Evolutionary conservation across 2,888 invertebrate species (phyloP), one percentile per base, ranked within the genome.

Genomic region (Nineta flava): DNA sequence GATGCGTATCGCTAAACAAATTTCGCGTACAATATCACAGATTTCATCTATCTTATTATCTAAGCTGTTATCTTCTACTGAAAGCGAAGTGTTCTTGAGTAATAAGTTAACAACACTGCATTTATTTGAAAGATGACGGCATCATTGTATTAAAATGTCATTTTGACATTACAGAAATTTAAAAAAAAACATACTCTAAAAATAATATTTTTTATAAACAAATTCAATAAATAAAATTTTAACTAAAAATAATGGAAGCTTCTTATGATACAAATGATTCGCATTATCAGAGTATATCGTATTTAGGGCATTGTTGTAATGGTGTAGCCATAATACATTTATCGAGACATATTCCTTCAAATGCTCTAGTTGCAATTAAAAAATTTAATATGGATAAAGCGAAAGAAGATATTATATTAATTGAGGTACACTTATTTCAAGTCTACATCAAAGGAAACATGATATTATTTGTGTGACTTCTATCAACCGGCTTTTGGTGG

Each of bases 371-470:
- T 50, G 82, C 84, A 3, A 68, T 87, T 32, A 87, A 87, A 61
- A 78, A 81, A 59, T 84, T 82, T 65, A 79, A 82, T 59, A 74
- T 87, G 63, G 87, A 87, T 59, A 77, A 76, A 60, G 74, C 76
- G 15, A 77, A 75, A 57, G 73, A 75, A 46, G 78, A 82, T 57
- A 75, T 74, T 9, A 69, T 65, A 60, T 64, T 78, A 55, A 75
- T 79, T 50, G 73, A 76, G 68, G 77, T 68, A 57, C 51, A 7
- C 15, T 47, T 17, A 9, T 9, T 10, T 35, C n/a, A 35, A 10
- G 6, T 47, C 15, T 26, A 26, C 26, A 12, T 9, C 13, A 10
- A 4, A n/a, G 1, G 19, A 43, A 13, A 12, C 4, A 6, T 4
- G 9, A 19, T n/a, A 9, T 19, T 9, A 21, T 2, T 17, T 4